Base-by-base conservation (phyloP, 2,113 vertebrate genomes). In the Anthoscopus minutus region DNA sequence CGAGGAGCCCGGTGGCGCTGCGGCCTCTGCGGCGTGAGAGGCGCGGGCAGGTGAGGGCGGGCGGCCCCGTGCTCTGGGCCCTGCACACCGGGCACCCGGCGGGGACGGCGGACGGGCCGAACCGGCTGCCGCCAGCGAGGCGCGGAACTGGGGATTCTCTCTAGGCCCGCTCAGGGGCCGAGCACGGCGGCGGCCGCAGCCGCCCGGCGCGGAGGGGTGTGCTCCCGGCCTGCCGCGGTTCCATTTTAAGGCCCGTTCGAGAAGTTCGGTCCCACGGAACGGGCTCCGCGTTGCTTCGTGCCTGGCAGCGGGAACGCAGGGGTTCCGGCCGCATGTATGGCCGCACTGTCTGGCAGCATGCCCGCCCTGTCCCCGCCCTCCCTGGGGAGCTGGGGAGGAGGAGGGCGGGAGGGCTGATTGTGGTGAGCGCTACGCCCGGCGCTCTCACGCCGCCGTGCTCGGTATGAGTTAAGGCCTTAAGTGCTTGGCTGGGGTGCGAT, bases 21-120 rank as follows among this genome's bases (percentile, higher is more conserved):
- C 92, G 94, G 96, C 91, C 94, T 94, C 84, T 95, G 97, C 96
- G 95, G 89, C 92, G 60, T 38, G 93, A 94, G 92, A 74, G 45
- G 47, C 92, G 81, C 80, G 71, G 53, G 66, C 48, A 94, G 93
- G 73, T 78, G 57, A 78, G 81, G 57, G 35, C 4, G 42, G 9
- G 51, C 31, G 45, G 37, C 18, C 1, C 31, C 23, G 13, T 60
- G 77, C 14, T 62, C 45, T 28, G 30, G 42, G 58, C 20, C 47
- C 40, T 33, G 37, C 44, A 69, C 69, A 50, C 78, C 91, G 33
- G 21, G 37, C 11, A 25, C 28, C 3, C 28, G 58, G 10, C 10
- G 12, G 56, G 21, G 17, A 6, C 6, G 2, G 57, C 5, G 51
- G 51, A 11, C 13, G 15, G 15, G 9, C 9, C 6, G 69, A 4